A percentile compares a stretch with the other conserved stretches of the same genome.
Evolutionary conservation across 1,140 invertebrate genomes (phyloP).

Genomic region (Drosophila aff.): DNA sequence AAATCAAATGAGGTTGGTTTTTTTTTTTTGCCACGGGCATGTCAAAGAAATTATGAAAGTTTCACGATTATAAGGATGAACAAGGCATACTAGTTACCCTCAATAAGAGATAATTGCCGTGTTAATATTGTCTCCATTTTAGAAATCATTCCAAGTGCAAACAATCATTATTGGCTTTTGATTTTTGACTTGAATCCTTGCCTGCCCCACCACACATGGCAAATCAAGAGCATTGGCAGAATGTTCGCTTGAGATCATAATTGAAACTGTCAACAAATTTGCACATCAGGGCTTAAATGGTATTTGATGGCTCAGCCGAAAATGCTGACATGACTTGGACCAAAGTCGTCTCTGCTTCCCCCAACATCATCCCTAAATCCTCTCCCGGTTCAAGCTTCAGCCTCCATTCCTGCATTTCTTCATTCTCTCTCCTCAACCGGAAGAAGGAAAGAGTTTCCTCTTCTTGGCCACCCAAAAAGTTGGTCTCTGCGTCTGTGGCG

Average conservation of each 20-base stretch:
- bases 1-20: not conserved
- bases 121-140: not conserved
- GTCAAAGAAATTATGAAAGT: slow-evolving; percentile 1
- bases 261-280: slow-evolving; percentile 70
- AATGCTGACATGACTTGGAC: slow-evolving; percentile 39
- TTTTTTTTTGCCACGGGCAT: not conserved
- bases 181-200: not conserved
- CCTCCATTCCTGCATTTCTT: not conserved
- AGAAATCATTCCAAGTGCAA: not conserved
- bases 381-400: not conserved
- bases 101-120: not conserved
- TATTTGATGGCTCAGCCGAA: slow-evolving; percentile 55
- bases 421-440: not conserved
- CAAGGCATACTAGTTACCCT: not conserved
- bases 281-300: slow-evolving; percentile 48
- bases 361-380: slow-evolving; percentile 19
- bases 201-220: not conserved
- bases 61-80: not conserved
- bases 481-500: slow-evolving; percentile 47
- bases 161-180: not conserved
- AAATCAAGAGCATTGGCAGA: not conserved
- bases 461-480: slow-evolving; percentile 17
- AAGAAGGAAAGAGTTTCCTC: slow-evolving; percentile 19
- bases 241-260: slow-evolving; percentile 41
- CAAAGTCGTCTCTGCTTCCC: not conserved